Evolutionary conservation across 2,113 vertebrate genomes (phyloP).

Genomic region (Stictonetta naevosa): DNA sequence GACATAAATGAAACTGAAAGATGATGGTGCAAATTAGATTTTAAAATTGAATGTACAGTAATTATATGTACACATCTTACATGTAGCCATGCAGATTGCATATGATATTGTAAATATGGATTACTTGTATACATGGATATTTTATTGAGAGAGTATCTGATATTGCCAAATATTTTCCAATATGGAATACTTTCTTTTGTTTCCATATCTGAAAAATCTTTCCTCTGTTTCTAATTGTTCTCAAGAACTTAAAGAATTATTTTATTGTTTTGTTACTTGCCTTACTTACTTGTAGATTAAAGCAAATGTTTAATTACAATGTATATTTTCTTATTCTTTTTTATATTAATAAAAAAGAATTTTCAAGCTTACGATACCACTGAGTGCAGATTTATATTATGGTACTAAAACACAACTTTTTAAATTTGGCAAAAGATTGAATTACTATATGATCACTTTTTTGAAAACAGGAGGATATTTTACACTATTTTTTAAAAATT

Average conservation of each 20-base stretch:
- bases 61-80: background rate
- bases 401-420: background rate
- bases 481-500: background rate
- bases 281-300: constrained; percentile 17
- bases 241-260: constrained; percentile 27
- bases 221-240: constrained; percentile 27
- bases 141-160: constrained; percentile 19
- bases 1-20: background rate
- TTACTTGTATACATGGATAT: constrained; percentile 22
- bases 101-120: constrained; percentile 42
- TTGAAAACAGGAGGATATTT: background rate
- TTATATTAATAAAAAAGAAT: constrained; percentile 72
- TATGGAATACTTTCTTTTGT: background rate
- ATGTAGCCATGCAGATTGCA: background rate
- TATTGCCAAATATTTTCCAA: constrained; percentile 29
- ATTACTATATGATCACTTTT: background rate
- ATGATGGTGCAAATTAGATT: background rate
- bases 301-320: constrained; percentile 34
- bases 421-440: background rate
- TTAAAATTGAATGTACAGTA: constrained; percentile 13
- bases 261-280: constrained; percentile 40
- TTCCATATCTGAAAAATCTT: background rate
- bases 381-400: background rate
- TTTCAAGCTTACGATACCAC: constrained; percentile 37
- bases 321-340: constrained; percentile 59